Evolutionary conservation across 2,888 invertebrate species (phyloP).

Genomic region (Notodonta dromedarius): DNA sequence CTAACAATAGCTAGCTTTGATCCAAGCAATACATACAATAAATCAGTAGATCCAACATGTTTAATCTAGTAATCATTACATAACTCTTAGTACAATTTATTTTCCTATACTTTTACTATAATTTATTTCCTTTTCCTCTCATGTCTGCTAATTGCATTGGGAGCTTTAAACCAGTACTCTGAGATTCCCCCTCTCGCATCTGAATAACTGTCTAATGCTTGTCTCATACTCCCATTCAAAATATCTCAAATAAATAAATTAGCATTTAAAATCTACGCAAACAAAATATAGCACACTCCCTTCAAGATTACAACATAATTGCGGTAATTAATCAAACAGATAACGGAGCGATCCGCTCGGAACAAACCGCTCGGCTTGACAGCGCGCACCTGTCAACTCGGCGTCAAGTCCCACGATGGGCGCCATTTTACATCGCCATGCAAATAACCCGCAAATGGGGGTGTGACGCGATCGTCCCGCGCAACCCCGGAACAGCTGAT

Average conservation of each 20-base stretch:
- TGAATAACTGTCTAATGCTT: too few species aligned
- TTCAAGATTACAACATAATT: constrained; percentile 6
- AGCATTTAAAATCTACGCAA: neutral
- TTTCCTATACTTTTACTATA: too few species aligned
- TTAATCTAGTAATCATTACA: too few species aligned
- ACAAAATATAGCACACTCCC: neutral
- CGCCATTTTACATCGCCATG: constrained; percentile 77
- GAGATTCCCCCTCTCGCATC: too few species aligned
- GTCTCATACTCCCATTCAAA: too few species aligned
- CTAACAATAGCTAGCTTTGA: too few species aligned
- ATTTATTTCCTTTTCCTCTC: too few species aligned
- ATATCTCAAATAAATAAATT: neutral
- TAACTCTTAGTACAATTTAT: too few species aligned
- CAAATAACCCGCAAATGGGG: constrained; percentile 77
- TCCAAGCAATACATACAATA: too few species aligned
- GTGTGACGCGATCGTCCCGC: constrained; percentile 74
- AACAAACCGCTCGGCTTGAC: constrained; percentile 52
- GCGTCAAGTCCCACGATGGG: constrained; percentile 68
- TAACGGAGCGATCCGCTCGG: constrained; percentile 49
- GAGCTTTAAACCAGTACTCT: too few species aligned
- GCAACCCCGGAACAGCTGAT: constrained; percentile 70
- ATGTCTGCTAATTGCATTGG: too few species aligned
- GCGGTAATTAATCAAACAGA: constrained; percentile 49
- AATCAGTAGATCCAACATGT: too few species aligned
- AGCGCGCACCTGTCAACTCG: constrained; percentile 75